Evolutionary conservation across 2,113 vertebrate species (phyloP).

Genomic region (Heloderma charlesbogerti): DNA sequence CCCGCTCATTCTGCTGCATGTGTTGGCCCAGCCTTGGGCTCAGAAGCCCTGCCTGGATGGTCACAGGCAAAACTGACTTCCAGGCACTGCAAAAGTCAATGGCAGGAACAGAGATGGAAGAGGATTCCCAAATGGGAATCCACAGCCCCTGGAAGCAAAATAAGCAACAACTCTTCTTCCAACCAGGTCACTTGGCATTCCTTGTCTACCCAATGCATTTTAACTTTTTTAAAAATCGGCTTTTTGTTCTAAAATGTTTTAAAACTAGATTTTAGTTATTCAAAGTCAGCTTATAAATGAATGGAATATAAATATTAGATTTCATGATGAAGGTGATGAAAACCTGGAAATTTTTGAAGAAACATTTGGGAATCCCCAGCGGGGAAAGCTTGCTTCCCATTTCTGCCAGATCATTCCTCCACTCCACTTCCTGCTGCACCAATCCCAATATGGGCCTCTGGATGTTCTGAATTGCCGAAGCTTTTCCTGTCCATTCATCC

Average conservation of each 20-base stretch:
- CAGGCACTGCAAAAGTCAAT: background rate
- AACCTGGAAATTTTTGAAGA: background rate
- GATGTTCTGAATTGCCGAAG: background rate
- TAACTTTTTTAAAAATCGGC: no score
- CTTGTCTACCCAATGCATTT: background rate
- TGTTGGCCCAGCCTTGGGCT: no score
- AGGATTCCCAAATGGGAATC: background rate
- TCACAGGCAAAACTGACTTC: no score
- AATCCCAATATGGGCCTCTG: background rate
- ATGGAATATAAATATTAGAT: background rate
- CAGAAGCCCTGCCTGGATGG: background rate
- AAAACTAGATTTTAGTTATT: background rate
- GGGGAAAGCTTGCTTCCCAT: background rate
- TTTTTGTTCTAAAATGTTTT: no score
- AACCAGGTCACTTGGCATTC: no score
- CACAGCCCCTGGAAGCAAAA: no score
- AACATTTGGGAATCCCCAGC: background rate
- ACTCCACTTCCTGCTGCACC: background rate
- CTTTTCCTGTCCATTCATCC: background rate
- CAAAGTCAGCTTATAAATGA: background rate
- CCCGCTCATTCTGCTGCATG: no score
- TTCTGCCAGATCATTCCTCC: background rate
- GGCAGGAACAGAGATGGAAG: background rate
- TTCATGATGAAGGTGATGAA: no score
- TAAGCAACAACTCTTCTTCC: background rate